phyloP scores from a whole-genome alignment of 2,113 vertebrate genomes.

The Nesospiza acunhae region DNA sequence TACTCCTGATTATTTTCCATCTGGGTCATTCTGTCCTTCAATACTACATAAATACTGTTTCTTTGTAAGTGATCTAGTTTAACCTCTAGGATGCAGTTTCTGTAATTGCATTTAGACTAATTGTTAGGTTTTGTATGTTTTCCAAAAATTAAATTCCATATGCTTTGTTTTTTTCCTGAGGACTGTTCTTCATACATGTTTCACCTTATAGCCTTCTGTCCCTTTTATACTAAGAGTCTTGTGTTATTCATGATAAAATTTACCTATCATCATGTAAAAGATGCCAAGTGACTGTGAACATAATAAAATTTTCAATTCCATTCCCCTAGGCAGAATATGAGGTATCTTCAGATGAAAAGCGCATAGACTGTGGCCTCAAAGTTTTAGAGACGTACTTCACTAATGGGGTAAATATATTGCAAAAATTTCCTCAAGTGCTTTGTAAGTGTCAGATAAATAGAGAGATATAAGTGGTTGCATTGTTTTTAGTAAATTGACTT shows the following conservation, averaged over 20 bases:
- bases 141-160: not conserved
- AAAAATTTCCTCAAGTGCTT: not conserved
- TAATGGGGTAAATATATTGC: slow-evolving; percentile 80
- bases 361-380: slow-evolving; percentile 79
- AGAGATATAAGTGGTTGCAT: not conserved
- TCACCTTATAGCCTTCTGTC: not conserved
- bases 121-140: not conserved
- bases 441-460: not conserved
- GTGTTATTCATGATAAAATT: not conserved
- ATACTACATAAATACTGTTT: not conserved
- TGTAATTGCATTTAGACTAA: not conserved
- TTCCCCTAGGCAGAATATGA: slow-evolving; percentile 83
- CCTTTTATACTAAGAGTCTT: not conserved
- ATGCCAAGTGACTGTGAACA: not conserved
- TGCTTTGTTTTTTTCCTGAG: not conserved
- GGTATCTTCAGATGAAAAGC: slow-evolving; percentile 86
- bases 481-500: not conserved
- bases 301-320: not conserved
- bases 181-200: not conserved
- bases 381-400: slow-evolving; percentile 85
- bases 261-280: not conserved
- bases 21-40: not conserved
- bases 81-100: not conserved
- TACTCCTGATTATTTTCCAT: not conserved
- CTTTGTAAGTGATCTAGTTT: not conserved